Percentiles rank a stretch among this genome's conserved stretches.
phyloP scores from a whole-genome alignment of 2,888 invertebrate species.

The Plagiodera versicolora region DNA sequence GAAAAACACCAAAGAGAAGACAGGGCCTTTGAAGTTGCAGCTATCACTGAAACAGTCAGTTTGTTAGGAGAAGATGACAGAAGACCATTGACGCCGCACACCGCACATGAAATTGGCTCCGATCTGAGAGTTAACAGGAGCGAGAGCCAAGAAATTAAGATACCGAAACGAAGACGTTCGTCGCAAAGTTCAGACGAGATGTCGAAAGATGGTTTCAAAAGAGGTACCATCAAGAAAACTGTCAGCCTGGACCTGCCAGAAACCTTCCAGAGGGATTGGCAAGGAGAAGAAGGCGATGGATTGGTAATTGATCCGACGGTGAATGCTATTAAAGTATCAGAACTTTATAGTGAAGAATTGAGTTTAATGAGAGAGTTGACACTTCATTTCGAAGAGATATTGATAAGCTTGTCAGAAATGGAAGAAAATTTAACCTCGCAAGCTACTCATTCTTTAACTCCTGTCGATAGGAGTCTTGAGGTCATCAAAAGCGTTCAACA shows the following conservation, averaged over 20 bases:
- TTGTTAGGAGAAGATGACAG: conserved; percentile 49
- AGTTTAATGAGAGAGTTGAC: conserved; percentile 45
- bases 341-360: conserved; percentile 48
- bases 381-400: conserved; percentile 55
- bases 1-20: conserved; percentile 50
- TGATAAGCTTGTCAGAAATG: conserved; percentile 62
- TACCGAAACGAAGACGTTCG: conserved; percentile 43
- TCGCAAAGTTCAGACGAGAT: conserved; percentile 58
- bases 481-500: conserved; percentile 64
- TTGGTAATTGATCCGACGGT: conserved; percentile 58
- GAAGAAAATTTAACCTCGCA: conserved; percentile 68
- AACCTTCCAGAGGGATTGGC: conserved; percentile 56
- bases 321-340: conserved; percentile 54
- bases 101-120: conserved; percentile 54
- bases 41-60: conserved; percentile 53
- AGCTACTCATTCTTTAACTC: conserved; percentile 65
- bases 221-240: conserved; percentile 45
- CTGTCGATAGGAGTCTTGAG: conserved; percentile 68
- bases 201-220: conserved; percentile 50
- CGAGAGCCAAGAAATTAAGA: conserved; percentile 55
- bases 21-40: conserved; percentile 51
- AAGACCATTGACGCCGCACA: conserved; percentile 49
- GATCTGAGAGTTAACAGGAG: conserved; percentile 53
- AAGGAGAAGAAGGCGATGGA: conserved; percentile 63
- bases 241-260: conserved; percentile 53